phyloP scores from a whole-genome alignment of 30 jellyfish, hydroid and myxozoan species.

The Catostylus mosaicus region DNA sequence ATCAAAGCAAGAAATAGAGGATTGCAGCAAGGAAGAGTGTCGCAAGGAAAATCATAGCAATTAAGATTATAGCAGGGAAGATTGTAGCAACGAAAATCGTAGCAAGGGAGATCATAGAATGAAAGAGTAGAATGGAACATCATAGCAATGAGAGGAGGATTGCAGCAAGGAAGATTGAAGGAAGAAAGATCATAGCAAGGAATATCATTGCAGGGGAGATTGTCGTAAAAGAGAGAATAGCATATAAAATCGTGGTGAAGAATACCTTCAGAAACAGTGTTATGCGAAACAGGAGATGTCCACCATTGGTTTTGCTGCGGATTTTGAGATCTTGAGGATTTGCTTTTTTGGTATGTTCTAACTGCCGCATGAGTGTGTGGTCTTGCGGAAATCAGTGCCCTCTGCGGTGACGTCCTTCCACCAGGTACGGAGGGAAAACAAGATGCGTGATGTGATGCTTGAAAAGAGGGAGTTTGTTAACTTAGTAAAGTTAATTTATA shows the following conservation, averaged over 20 bases:
- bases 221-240: too few relatives aligned
- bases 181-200: too few relatives aligned
- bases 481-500: not conserved
- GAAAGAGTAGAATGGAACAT: too few relatives aligned
- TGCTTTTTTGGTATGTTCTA: conserved; percentile 37
- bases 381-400: conserved; percentile 46
- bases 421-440: conserved; percentile 90
- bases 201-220: too few relatives aligned
- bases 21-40: too few relatives aligned
- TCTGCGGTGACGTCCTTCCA: conserved; percentile 82
- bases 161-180: too few relatives aligned
- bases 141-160: too few relatives aligned
- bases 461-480: not conserved
- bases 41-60: too few relatives aligned
- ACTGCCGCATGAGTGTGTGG: conserved; percentile 64
- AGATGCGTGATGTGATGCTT: conserved; percentile 72
- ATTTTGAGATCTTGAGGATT: conserved; percentile 19
- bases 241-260: not conserved
- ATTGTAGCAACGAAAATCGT: too few relatives aligned
- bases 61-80: too few relatives aligned
- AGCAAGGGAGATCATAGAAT: too few relatives aligned
- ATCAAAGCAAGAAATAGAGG: too few relatives aligned
- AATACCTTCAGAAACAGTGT: conserved; percentile 8
- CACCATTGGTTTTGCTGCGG: conserved; percentile 34
- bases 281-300: conserved; percentile 9